phyloP scores from a whole-genome alignment of 2,113 vertebrate genomes.

The Epinephelus moara region DNA sequence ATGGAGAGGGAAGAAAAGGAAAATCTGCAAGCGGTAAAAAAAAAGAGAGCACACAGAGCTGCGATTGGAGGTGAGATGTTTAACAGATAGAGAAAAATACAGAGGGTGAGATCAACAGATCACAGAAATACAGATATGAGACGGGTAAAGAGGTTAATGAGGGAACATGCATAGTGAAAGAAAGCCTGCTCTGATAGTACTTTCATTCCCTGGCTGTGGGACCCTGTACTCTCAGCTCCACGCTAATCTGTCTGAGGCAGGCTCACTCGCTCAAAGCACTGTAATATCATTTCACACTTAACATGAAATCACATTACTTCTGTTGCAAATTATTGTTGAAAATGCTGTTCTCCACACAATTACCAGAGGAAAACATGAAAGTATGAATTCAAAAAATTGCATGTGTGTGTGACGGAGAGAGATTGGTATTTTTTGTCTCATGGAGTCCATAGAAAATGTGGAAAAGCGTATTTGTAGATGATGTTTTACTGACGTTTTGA shows the following conservation, averaged over 20 bases:
- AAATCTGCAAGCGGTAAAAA: not conserved
- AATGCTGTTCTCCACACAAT: slow-evolving; percentile 43
- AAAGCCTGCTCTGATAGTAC: slow-evolving; percentile 20
- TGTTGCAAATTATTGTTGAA: slow-evolving; percentile 58
- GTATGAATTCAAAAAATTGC: not conserved
- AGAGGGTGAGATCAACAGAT: slow-evolving; percentile 31
- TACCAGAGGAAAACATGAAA: not conserved
- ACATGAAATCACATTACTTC: slow-evolving; percentile 65
- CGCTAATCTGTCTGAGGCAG: slow-evolving; percentile 59
- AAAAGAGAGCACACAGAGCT: not conserved
- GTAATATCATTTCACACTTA: slow-evolving; percentile 73
- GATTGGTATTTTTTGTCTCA: slow-evolving; percentile 2
- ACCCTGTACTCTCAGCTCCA: slow-evolving; percentile 25
- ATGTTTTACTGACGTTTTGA: slow-evolving; percentile 9
- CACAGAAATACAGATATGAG: slow-evolving; percentile 35
- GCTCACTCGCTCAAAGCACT: slow-evolving; percentile 59
- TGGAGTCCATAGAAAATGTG: not conserved
- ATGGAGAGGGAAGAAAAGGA: not conserved
- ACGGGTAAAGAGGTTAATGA: slow-evolving; percentile 49
- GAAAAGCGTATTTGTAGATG: slow-evolving; percentile 11
- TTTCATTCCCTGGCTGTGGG: slow-evolving; percentile 36
- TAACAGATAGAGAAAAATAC: slow-evolving; percentile 20
- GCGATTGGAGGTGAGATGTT: slow-evolving; percentile 38
- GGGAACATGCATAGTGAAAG: slow-evolving; percentile 26
- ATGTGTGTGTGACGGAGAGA: slow-evolving; percentile 15